A percentile compares a stretch with the other conserved stretches of the same genome.
Evolutionary conservation across 2,113 vertebrate genomes (phyloP).

Genomic region (Xenopus laevis): DNA sequence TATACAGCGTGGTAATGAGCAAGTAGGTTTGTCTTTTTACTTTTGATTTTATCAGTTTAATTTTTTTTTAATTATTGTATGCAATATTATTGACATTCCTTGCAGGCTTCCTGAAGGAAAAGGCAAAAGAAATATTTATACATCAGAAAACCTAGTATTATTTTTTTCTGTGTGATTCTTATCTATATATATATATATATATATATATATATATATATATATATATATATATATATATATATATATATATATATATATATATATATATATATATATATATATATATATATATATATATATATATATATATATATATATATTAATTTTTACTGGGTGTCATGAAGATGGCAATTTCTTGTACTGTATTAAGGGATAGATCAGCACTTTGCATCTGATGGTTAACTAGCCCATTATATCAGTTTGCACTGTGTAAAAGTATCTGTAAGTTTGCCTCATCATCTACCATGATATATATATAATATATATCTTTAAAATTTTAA

Average conservation of each 20-base stretch:
- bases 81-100: slow-evolving; percentile 54
- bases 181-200: too few species aligned
- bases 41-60: slow-evolving; percentile 48
- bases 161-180: neutral
- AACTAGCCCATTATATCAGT: neutral
- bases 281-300: too few species aligned
- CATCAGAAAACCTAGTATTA: slow-evolving; percentile 46
- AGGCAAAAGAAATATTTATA: slow-evolving; percentile 46
- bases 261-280: too few species aligned
- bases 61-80: slow-evolving; percentile 58
- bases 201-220: too few species aligned
- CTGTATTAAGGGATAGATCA: neutral
- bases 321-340: neutral
- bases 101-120: slow-evolving; percentile 48
- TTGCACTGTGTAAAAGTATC: neutral
- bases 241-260: too few species aligned
- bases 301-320: too few species aligned
- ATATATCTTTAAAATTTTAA: neutral
- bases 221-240: too few species aligned
- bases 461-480: neutral
- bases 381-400: slow-evolving; percentile 1
- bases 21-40: slow-evolving; percentile 66
- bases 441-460: neutral
- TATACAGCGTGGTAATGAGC: slow-evolving; percentile 62
- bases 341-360: neutral